Conservation (phyloP, 2,888 invertebrate genomes). For the Palloptera scutellata region DNA sequence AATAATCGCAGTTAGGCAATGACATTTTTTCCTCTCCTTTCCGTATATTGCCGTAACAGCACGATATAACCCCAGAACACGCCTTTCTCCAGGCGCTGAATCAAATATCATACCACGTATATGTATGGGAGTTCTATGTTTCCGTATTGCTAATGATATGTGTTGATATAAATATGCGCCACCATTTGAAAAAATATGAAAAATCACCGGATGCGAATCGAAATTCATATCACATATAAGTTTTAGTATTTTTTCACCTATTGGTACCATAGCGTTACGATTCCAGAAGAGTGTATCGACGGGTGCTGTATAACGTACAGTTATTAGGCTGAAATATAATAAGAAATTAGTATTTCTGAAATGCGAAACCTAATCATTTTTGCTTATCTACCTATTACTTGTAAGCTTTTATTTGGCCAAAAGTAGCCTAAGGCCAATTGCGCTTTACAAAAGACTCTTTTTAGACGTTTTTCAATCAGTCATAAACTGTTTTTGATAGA, state of each 20-base stretch:
- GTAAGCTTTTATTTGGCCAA: too few species aligned
- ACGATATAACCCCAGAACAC: slow-evolving; percentile 67
- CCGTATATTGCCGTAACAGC: slow-evolving; percentile 72
- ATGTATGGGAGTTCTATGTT: slow-evolving; percentile 66
- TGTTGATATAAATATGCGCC: slow-evolving; percentile 76
- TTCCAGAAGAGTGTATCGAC: slow-evolving; percentile 73
- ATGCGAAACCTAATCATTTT: too few species aligned
- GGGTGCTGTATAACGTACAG: slow-evolving; percentile 76
- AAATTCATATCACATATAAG: slow-evolving; percentile 73
- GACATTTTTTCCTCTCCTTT: slow-evolving; percentile 66
- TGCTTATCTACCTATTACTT: too few species aligned
- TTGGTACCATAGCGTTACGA: slow-evolving; percentile 68
- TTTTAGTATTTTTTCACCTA: slow-evolving; percentile 73
- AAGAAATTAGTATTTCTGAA: too few species aligned
- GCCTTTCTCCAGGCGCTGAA: slow-evolving; percentile 74
- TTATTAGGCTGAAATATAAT: slow-evolving; percentile 69
- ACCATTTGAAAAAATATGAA: slow-evolving; percentile 80
- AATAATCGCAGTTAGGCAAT: slow-evolving; percentile 68
- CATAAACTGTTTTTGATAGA: too few species aligned
- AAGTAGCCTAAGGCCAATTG: too few species aligned
- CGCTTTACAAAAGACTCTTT: too few species aligned
- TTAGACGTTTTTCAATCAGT: too few species aligned
- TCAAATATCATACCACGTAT: slow-evolving; percentile 74
- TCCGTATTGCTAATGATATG: slow-evolving; percentile 70
- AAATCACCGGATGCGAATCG: slow-evolving; percentile 75